Conservation (phyloP, 2,113 vertebrate species). For the Chauna torquata region DNA sequence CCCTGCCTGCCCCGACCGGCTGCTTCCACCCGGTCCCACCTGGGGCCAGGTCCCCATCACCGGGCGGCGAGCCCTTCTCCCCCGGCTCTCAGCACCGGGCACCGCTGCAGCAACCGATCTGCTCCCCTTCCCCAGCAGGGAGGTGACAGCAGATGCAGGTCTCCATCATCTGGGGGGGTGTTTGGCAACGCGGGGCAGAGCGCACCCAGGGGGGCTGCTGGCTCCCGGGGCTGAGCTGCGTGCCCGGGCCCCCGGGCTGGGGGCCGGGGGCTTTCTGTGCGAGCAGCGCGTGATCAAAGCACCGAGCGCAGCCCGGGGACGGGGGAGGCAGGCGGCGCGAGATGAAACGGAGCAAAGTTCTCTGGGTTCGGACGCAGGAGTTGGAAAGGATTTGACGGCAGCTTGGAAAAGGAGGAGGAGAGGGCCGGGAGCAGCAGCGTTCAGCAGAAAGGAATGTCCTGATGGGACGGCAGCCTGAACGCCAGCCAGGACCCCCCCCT, state of each 20-base stretch:
- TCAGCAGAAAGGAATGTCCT: constrained; percentile 71
- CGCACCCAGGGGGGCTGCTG: neutral
- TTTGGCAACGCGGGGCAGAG: neutral
- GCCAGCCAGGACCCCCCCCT: constrained; percentile 6
- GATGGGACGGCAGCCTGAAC: constrained; percentile 55
- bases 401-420: constrained; percentile 54
- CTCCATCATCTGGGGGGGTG: neutral
- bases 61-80: neutral
- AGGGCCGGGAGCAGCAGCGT: constrained; percentile 50
- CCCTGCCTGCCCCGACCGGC: fast-evolving
- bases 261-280: neutral
- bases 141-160: neutral
- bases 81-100: neutral
- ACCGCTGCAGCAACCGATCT: neutral
- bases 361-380: constrained; percentile 27
- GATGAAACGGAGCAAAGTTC: constrained; percentile 61
- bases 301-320: neutral
- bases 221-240: neutral
- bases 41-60: neutral
- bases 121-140: neutral
- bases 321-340: neutral
- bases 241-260: neutral
- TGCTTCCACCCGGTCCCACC: neutral
- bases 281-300: constrained; percentile 31
- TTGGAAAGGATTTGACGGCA: constrained; percentile 60